Conservation (phyloP, 53 echinoderm and acorn worm genomes). For the Hippasteria phrygiana region DNA sequence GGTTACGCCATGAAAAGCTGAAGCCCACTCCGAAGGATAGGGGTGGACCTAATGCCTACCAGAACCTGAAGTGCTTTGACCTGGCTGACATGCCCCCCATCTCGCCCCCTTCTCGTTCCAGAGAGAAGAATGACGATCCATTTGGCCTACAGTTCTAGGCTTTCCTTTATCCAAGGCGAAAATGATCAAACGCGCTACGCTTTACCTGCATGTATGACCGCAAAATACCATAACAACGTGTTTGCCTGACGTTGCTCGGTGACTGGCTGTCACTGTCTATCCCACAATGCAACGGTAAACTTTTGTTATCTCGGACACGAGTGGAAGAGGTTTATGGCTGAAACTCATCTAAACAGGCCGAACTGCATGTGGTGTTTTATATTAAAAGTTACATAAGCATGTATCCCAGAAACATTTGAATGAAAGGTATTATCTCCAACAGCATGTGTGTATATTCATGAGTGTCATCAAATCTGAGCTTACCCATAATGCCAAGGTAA, state of each 20-base stretch:
- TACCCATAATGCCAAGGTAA: background rate
- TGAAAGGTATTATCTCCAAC: no score
- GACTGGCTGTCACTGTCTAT: no score
- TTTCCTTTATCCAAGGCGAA: conserved; percentile 65
- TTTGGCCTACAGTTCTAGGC: conserved; percentile 82
- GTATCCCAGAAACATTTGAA: background rate
- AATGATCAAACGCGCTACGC: conserved; percentile 6
- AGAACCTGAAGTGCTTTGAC: conserved; percentile 95
- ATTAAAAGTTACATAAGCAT: no score
- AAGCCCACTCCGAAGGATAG: conserved; percentile 86
- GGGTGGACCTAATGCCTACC: conserved; percentile 94
- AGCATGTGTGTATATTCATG: background rate
- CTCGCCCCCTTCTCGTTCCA: conserved; percentile 71
- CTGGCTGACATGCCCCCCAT: conserved; percentile 94
- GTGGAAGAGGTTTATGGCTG: background rate
- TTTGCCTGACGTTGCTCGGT: no score
- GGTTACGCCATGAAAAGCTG: conserved; percentile 94
- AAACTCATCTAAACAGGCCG: background rate
- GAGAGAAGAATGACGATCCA: conserved; percentile 82
- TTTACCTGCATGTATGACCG: conserved; percentile 25
- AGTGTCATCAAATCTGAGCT: background rate
- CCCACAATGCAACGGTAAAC: no score
- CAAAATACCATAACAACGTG: background rate
- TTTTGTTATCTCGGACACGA: background rate
- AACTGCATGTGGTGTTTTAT: background rate